A percentile compares a stretch with the other conserved stretches of the same genome.
These are phyloP conservation scores for Styela clava DNA, from an alignment of 23 tunicate genomes.

Conservation along the genomic window DNA sequence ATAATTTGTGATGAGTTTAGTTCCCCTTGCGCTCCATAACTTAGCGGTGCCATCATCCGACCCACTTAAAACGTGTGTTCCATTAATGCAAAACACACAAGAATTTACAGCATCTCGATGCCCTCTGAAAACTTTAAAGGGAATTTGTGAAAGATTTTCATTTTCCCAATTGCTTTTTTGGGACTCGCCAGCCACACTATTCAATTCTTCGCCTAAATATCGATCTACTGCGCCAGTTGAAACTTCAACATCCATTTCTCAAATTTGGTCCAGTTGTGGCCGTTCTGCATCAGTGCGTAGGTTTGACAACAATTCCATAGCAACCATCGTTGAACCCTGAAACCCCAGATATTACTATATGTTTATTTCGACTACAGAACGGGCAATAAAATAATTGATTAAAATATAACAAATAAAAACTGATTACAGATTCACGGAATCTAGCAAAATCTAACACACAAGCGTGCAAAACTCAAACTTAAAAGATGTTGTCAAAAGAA, in stretches of 20 bases:
- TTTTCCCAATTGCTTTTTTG: slow-evolving; percentile 17
- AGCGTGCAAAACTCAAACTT: no score
- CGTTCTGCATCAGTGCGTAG: no score
- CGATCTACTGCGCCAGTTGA: background rate
- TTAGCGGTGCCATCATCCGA: slow-evolving; percentile 61
- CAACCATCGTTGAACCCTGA: no score
- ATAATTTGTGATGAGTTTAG: slow-evolving; percentile 13
- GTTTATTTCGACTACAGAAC: no score
- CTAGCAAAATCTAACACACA: no score
- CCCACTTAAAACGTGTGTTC: slow-evolving; percentile 37
- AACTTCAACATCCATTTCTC: background rate
- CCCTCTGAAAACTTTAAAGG: slow-evolving; percentile 69
- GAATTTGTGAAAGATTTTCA: slow-evolving; percentile 46
- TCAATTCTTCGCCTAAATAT: background rate
- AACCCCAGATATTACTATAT: no score
- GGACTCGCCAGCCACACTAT: background rate
- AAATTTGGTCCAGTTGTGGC: no score
- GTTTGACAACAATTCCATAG: no score
- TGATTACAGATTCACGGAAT: no score
- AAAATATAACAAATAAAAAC: no score
- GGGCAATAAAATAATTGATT: no score
- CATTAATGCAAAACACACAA: slow-evolving; percentile 60
- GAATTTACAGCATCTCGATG: slow-evolving; percentile 58
- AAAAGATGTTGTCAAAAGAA: no score
- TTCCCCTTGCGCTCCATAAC: slow-evolving; percentile 32